Percentiles rank a stretch among this genome's conserved stretches.
These are phyloP conservation scores for Phyllotreta striolata DNA, from an alignment of 2,888 invertebrate species.

Conservation along the genomic window DNA sequence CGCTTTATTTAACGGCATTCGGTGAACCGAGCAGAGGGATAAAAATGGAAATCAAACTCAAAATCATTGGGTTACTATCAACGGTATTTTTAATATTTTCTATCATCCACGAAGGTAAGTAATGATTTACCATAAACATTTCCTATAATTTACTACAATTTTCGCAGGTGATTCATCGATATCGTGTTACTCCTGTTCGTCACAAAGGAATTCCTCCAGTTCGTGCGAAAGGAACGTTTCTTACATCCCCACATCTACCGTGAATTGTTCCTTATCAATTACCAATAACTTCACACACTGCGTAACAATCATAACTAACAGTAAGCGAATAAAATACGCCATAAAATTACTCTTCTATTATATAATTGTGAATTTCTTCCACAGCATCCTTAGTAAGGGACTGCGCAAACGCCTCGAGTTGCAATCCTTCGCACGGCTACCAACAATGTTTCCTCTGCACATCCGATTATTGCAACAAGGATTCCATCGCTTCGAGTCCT, in stretches of 20 bases:
- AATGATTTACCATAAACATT: background rate
- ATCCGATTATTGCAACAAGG: slow-evolving; percentile 3
- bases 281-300: slow-evolving; percentile 6
- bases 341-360: background rate
- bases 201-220: slow-evolving; percentile 11
- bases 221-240: slow-evolving; percentile 13
- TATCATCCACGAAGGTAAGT: background rate
- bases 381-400: background rate
- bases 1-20: background rate
- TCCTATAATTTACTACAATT: background rate
- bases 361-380: background rate
- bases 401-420: background rate
- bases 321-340: slow-evolving; percentile 4
- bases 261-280: background rate
- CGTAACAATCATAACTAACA: background rate
- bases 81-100: background rate
- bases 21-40: background rate
- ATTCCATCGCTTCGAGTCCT: background rate
- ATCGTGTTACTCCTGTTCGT: slow-evolving; percentile 16
- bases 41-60: background rate
- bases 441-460: background rate
- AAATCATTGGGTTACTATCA: background rate
- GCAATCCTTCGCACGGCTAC: background rate
- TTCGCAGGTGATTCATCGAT: slow-evolving; percentile 12
- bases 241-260: background rate